Evolutionary conservation across 1,140 invertebrate genomes (phyloP).

Genomic region (Trachymyrmex septentrionalis): DNA sequence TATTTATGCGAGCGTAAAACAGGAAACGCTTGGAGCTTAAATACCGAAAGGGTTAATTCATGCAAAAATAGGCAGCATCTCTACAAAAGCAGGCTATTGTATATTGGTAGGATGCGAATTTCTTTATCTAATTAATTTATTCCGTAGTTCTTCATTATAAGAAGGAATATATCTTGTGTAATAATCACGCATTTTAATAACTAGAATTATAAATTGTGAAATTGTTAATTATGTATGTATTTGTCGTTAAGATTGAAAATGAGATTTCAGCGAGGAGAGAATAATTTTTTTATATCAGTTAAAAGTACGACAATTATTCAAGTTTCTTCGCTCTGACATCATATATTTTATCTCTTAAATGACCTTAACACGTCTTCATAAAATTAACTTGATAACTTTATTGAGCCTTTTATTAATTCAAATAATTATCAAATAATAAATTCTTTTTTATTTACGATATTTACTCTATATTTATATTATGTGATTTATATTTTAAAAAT

Average conservation of each 20-base stretch:
- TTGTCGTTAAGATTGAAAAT: background rate
- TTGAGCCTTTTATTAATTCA: constrained; percentile 2
- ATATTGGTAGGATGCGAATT: background rate
- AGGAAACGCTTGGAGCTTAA: background rate
- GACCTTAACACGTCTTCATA: background rate
- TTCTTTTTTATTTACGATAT: background rate
- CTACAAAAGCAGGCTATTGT: background rate
- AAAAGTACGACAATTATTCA: background rate
- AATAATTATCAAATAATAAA: constrained; percentile 11
- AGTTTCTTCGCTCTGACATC: background rate
- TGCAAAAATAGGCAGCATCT: constrained; percentile 3
- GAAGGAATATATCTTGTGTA: constrained; percentile 8
- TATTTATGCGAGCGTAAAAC: background rate
- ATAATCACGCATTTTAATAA: background rate
- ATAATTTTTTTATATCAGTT: background rate
- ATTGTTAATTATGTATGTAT: background rate
- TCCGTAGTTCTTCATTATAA: background rate
- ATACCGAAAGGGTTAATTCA: background rate
- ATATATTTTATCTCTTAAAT: background rate
- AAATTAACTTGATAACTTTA: background rate
- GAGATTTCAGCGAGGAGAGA: background rate
- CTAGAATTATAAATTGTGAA: background rate
- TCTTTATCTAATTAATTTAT: constrained; percentile 22
- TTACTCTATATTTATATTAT: constrained; percentile 3
- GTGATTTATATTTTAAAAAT: background rate